phyloP scores from a whole-genome alignment of 2,888 invertebrate genomes.

The Oligia latruncula region DNA sequence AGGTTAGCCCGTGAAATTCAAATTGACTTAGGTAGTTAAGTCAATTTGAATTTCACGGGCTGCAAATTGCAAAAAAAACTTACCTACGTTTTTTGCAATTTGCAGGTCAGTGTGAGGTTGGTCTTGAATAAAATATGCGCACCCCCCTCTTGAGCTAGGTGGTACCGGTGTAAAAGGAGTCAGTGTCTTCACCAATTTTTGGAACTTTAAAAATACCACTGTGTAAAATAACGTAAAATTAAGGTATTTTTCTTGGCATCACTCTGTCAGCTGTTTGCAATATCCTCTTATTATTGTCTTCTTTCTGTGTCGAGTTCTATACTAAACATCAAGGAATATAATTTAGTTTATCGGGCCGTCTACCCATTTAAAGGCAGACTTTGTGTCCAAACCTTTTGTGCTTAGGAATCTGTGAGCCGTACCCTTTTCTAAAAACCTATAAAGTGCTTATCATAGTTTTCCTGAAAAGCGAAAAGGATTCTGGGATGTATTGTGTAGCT shows the following conservation, averaged over 20 bases:
- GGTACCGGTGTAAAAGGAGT: neutral
- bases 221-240: neutral
- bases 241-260: neutral
- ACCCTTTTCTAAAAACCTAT: slow-evolving; percentile 53
- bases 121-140: neutral
- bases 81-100: neutral
- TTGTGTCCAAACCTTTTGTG: slow-evolving; percentile 46
- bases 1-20: neutral
- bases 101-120: neutral
- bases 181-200: neutral
- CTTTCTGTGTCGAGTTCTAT: neutral
- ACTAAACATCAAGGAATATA: neutral
- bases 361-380: slow-evolving; percentile 27
- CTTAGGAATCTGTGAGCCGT: slow-evolving; percentile 48
- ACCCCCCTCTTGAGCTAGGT: neutral
- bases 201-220: neutral
- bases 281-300: neutral
- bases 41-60: no score
- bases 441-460: slow-evolving; percentile 61
- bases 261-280: neutral
- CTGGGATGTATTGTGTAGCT: slow-evolving; percentile 42
- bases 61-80: no score
- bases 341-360: slow-evolving; percentile 36
- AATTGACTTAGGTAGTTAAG: neutral
- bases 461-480: slow-evolving; percentile 47